A percentile compares a stretch with the other conserved stretches of the same genome.
These are phyloP conservation scores for Platerodrilus igneus DNA, from an alignment of 2,888 invertebrate species.

Conservation along the genomic window DNA sequence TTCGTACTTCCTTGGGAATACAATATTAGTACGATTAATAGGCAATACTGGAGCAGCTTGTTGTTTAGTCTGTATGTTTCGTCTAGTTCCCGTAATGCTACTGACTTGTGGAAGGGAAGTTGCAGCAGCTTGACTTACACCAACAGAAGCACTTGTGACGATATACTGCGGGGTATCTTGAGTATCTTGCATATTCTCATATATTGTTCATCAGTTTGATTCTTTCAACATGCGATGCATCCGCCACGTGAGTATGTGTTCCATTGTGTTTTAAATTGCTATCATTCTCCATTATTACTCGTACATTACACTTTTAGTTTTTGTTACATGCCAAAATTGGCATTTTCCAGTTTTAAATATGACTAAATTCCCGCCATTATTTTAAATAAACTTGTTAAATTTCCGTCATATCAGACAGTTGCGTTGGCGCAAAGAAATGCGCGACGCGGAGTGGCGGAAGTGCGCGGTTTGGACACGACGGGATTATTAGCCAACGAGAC, in stretches of 20 bases:
- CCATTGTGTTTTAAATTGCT: conserved; percentile 4
- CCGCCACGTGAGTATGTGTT: conserved; percentile 4
- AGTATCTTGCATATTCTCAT: conserved; percentile 3
- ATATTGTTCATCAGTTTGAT: conserved; percentile 5
- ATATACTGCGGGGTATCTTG: conserved; percentile 6
- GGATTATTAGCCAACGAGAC: too few species aligned
- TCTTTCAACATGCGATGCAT: conserved; percentile 8
- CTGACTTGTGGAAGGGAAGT: conserved; percentile 1
- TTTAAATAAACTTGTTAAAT: too few species aligned
- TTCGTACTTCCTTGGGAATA: too few species aligned
- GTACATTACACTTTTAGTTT: conserved; percentile 2
- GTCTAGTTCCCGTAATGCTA: conserved; percentile 9
- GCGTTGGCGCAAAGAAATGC: too few species aligned
- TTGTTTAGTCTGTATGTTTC: conserved; percentile 1
- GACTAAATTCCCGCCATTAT: too few species aligned
- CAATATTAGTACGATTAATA: too few species aligned
- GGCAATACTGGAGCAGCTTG: conserved; percentile 9
- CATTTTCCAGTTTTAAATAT: too few species aligned
- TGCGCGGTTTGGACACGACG: too few species aligned
- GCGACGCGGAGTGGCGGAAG: too few species aligned
- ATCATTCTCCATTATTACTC: conserved; percentile 4
- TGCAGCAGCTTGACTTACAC: conserved; percentile 4
- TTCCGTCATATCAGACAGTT: too few species aligned
- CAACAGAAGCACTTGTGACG: neutral
- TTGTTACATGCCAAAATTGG: conserved; percentile 1